Conservation (phyloP, 2,888 invertebrate species). For the Spodoptera littoralis region DNA sequence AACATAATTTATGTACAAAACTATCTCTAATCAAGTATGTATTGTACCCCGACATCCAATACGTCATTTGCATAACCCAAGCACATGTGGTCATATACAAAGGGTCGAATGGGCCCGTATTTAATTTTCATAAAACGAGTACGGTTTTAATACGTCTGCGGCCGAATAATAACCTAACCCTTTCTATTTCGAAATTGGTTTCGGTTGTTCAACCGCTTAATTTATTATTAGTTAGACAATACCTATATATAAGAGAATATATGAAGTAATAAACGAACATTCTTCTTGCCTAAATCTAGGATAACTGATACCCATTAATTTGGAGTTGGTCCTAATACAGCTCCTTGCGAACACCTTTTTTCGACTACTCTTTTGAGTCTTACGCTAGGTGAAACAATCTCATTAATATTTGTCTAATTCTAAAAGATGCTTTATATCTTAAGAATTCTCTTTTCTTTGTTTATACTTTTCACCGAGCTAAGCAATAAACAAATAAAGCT, state of each 20-base stretch:
- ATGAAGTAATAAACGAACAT: slow-evolving; percentile 48
- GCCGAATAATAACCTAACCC: slow-evolving; percentile 82
- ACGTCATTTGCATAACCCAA: slow-evolving; percentile 86
- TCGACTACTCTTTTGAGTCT: no score
- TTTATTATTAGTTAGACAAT: slow-evolving; percentile 67
- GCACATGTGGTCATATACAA: slow-evolving; percentile 87
- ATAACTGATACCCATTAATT: slow-evolving; percentile 3
- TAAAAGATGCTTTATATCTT: no score
- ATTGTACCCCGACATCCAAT: slow-evolving; percentile 79
- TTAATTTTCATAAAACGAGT: slow-evolving; percentile 88
- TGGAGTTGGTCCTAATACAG: background rate
- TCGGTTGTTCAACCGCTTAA: slow-evolving; percentile 68
- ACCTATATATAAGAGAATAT: slow-evolving; percentile 44
- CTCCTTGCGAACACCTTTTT: background rate
- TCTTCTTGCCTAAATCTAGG: slow-evolving; percentile 25
- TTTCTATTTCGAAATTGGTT: slow-evolving; percentile 82
- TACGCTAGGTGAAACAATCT: no score
- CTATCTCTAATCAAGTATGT: slow-evolving; percentile 72
- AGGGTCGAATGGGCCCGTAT: slow-evolving; percentile 83
- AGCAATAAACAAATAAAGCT: slow-evolving; percentile 64
- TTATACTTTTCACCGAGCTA: slow-evolving; percentile 4
- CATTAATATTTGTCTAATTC: no score
- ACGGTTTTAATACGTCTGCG: slow-evolving; percentile 84
- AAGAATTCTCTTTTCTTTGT: slow-evolving; percentile 2
- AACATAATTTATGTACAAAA: slow-evolving; percentile 46